Base-by-base conservation (phyloP, 2,888 invertebrate species). In the Andricus curvator region DNA sequence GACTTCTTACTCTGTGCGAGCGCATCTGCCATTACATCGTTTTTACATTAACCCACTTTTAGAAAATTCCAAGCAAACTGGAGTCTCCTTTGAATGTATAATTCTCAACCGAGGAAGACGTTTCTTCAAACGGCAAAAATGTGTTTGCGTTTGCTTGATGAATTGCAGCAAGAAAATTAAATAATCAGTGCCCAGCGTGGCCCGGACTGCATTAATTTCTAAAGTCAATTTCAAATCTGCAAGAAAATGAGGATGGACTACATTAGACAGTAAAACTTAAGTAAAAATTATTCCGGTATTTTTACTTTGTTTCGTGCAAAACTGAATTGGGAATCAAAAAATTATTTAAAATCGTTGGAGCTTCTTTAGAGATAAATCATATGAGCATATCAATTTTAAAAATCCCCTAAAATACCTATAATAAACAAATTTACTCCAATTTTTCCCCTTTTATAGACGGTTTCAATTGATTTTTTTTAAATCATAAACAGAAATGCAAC, bases 21-120 rank as follows among this genome's bases (percentile, higher is more conserved):
- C 25, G 44, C 44, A 79, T 80, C 78, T 64, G 74, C 70, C 65
- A 64, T 80, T 82, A 82, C 80, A 78, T 68, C 77, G 78, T 64
- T 82, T 80, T 80, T 76, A 78, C 76, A 82, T 82, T 82, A 80
- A 82, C 82, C 82, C 80, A 80, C 77, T 68, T 82, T 82, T 77
- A 60, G 51, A 44, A 82, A 80, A 78, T 78, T 67, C 25, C 33
- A 65, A 17, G 56, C 51, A 41, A 37, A 70, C 70, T 77, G 68
- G 65, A 70, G 33, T 68, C n/a, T 79, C 68, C 29, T 56, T 33
- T 76, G 76, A 76, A 76, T 76, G 20, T 56, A 76, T 29, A 76
- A 76, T 76, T 76, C 22, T 15, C n/a, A 68, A 25, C 68, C 48
- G 48, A 41, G 13, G 22, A 68, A 68, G 41, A 68, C 68, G 48